A percentile compares a stretch with the other conserved stretches of the same genome.
phyloP scores from a whole-genome alignment of 2,797 vertebrate species.

The Pseudochirops corinnae region DNA sequence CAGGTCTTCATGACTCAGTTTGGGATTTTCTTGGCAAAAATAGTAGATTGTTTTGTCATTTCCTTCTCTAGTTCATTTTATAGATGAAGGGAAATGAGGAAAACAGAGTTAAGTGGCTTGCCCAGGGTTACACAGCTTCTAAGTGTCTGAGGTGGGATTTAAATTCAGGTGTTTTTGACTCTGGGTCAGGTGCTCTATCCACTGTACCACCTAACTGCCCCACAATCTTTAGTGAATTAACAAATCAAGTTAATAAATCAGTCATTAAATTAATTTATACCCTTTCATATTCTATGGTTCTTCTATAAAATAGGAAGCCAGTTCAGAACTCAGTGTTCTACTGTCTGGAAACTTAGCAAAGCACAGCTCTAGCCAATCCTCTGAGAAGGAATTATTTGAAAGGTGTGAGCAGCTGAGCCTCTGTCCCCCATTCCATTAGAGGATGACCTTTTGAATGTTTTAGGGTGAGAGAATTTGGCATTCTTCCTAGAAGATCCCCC shows the following conservation, averaged over 20 bases:
- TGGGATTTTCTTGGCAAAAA: neutral
- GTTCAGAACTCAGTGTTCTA: neutral
- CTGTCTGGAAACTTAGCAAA: neutral
- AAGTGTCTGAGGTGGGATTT: neutral
- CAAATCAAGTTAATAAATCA: neutral
- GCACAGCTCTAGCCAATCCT: neutral
- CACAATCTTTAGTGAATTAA: neutral
- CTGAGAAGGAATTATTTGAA: neutral
- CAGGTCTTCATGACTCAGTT: neutral
- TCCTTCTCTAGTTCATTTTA: neutral
- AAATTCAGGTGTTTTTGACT: neutral
- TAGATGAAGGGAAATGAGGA: neutral
- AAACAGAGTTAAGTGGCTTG: neutral
- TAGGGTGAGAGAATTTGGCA: neutral
- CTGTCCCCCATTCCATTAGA: neutral
- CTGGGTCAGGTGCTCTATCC: neutral
- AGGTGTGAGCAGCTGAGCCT: neutral
- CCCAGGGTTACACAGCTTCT: neutral
- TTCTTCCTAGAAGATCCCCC: neutral
- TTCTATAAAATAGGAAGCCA: neutral
- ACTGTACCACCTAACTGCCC: neutral
- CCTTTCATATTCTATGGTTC: neutral
- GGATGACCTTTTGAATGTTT: neutral
- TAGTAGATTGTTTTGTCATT: neutral
- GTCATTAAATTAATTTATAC: neutral